Evolutionary conservation across 2,888 invertebrate species (phyloP).

Genomic region (Dryobotodes eremita): DNA sequence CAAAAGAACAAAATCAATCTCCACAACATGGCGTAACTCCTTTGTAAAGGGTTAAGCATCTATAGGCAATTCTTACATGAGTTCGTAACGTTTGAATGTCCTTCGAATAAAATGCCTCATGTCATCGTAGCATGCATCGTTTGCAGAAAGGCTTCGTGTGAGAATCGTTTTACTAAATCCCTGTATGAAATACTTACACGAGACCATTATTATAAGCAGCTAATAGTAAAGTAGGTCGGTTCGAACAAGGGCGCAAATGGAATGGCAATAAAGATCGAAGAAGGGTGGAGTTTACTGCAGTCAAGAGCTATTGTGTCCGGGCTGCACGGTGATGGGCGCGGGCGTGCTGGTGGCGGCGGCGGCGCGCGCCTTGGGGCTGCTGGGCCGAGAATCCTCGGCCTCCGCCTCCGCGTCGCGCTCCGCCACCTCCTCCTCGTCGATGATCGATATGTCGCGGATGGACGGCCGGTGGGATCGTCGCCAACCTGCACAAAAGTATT

Average conservation of each 20-base stretch:
- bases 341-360: constrained; percentile 82
- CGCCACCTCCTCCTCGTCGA: constrained; percentile 95
- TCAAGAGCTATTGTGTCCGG: constrained; percentile 82
- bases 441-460: constrained; percentile 96
- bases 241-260: constrained; percentile 42
- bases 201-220: constrained; percentile 35
- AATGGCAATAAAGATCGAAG: constrained; percentile 50
- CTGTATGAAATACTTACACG: constrained; percentile 49
- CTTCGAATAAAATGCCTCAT: constrained; percentile 13
- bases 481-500: constrained; percentile 90
- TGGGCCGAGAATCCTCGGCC: constrained; percentile 71
- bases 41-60: constrained; percentile 23
- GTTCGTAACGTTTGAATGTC: constrained; percentile 8
- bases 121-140: constrained; percentile 14
- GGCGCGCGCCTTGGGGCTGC: constrained; percentile 68
- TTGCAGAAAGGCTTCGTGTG: constrained; percentile 27
- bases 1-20: constrained; percentile 19
- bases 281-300: constrained; percentile 25
- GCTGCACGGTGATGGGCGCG: constrained; percentile 86
- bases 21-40: constrained; percentile 16
- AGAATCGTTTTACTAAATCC: constrained; percentile 51
- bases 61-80: constrained; percentile 15
- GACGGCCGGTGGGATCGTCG: constrained; percentile 95
- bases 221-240: constrained; percentile 38
- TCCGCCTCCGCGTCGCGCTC: constrained; percentile 88